These are phyloP conservation scores for Leptopilina clavipes DNA, from an alignment of 1,140 invertebrate species.

Conservation along the genomic window DNA sequence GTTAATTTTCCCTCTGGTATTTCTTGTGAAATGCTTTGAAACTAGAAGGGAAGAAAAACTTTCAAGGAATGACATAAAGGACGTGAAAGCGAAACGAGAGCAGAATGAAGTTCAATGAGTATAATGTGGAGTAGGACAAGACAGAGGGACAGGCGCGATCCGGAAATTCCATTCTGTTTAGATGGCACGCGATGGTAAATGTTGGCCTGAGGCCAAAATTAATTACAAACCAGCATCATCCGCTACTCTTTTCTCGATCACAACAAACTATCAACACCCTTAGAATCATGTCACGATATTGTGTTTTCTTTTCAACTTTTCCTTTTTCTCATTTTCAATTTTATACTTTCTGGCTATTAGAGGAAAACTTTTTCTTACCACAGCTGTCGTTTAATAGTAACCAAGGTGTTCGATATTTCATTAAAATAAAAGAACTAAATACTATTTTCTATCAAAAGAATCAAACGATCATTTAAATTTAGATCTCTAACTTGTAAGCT, in stretches of 20 bases:
- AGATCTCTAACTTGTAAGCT: no score
- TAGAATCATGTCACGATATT: slow-evolving; percentile 21
- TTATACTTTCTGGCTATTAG: not conserved
- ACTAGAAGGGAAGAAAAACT: slow-evolving; percentile 42
- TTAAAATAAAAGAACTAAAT: no score
- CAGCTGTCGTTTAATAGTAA: no score
- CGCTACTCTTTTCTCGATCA: slow-evolving; percentile 39
- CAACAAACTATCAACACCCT: slow-evolving; percentile 42
- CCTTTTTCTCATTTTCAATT: slow-evolving; percentile 2
- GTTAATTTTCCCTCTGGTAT: slow-evolving; percentile 41
- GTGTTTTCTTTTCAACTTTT: not conserved
- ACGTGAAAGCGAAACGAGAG: slow-evolving; percentile 41
- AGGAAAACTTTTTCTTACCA: no score
- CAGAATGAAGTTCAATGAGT: slow-evolving; percentile 49
- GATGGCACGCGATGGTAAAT: slow-evolving; percentile 55
- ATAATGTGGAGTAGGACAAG: slow-evolving; percentile 46
- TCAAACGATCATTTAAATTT: no score
- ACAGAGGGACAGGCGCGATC: slow-evolving; percentile 50
- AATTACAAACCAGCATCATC: slow-evolving; percentile 53
- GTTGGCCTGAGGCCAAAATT: slow-evolving; percentile 59
- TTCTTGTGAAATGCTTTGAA: slow-evolving; percentile 36
- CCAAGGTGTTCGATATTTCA: no score
- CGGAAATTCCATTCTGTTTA: slow-evolving; percentile 48
- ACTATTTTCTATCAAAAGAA: no score
- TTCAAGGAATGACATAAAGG: slow-evolving; percentile 38